phyloP scores from a whole-genome alignment of 1,140 invertebrate genomes.

The Leptinotarsa texana region DNA sequence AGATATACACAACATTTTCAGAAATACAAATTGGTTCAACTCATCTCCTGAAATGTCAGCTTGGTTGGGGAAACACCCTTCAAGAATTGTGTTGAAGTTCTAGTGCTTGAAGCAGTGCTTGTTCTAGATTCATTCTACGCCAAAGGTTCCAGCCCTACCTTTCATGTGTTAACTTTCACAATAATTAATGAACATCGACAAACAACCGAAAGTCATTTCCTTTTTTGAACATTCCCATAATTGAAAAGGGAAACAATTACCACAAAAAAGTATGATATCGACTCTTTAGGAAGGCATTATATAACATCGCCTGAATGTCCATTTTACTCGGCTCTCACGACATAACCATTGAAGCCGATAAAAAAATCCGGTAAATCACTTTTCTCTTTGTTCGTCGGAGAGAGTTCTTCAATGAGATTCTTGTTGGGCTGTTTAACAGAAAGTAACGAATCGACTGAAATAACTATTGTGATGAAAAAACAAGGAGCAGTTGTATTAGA shows the following conservation, averaged over 20 bases:
- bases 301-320: background rate
- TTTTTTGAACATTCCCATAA: background rate
- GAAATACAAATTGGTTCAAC: no score
- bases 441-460: background rate
- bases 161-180: no score
- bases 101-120: no score
- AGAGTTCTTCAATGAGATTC: background rate
- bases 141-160: no score
- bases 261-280: background rate
- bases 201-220: background rate
- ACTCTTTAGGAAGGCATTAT: background rate
- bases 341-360: background rate
- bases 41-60: no score
- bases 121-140: no score
- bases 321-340: background rate
- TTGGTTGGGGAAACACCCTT: no score
- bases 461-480: no score
- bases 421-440: background rate
- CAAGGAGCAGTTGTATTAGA: no score
- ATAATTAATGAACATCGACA: no score
- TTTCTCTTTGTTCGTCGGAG: background rate
- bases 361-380: slow-evolving; percentile 1
- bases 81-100: no score
- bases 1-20: no score
- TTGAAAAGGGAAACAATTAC: slow-evolving; percentile 4